Percentiles rank a stretch among this genome's conserved stretches.
These are phyloP conservation scores for Limnothrissa miodon DNA, from an alignment of 2,113 vertebrate genomes.

Conservation along the genomic window DNA sequence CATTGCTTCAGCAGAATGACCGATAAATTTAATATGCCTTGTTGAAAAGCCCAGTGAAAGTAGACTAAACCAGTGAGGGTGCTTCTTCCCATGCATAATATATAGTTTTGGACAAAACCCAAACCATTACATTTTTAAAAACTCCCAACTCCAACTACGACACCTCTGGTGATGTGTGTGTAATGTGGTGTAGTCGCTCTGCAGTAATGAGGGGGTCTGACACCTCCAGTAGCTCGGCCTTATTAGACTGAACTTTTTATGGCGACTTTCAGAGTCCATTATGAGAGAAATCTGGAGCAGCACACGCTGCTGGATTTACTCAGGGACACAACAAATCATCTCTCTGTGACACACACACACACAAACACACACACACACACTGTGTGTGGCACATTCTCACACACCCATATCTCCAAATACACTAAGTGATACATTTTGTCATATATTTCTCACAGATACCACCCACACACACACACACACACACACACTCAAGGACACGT, in stretches of 20 bases:
- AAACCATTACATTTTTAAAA: no score
- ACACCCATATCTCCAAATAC: neutral
- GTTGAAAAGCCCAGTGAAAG: no score
- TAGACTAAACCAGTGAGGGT: no score
- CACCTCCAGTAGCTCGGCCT: constrained; percentile 1
- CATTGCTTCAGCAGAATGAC: no score
- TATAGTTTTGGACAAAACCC: no score
- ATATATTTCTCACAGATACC: neutral
- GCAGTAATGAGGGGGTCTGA: neutral
- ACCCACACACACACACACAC: neutral
- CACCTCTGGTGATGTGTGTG: neutral
- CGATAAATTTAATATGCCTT: no score
- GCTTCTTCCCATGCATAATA: no score
- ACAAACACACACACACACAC: constrained; percentile 6
- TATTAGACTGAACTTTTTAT: constrained; percentile 3
- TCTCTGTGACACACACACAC: neutral
- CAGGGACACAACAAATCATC: neutral
- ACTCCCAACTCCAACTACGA: no score
- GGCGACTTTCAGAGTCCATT: neutral
- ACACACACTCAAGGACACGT: neutral
- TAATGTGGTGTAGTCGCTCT: neutral
- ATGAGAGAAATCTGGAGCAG: neutral
- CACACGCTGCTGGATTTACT: constrained; percentile 1
- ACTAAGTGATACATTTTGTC: neutral
- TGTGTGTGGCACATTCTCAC: neutral